Conservation (phyloP, 2,797 vertebrate species). For the Selene dorsalis region DNA sequence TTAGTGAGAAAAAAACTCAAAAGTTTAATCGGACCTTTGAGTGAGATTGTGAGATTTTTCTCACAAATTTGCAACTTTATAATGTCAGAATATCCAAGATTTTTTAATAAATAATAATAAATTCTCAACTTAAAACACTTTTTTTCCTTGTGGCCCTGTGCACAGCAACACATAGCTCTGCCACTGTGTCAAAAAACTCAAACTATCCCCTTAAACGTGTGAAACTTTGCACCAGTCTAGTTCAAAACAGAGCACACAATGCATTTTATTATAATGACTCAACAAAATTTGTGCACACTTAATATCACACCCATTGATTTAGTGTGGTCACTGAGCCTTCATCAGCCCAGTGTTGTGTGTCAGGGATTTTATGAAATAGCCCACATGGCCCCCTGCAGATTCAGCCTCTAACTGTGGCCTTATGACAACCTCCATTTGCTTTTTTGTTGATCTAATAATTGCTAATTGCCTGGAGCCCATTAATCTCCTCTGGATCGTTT, state of each 20-base stretch:
- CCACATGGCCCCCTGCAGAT: slow-evolving; percentile 44
- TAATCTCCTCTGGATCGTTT: slow-evolving; percentile 46
- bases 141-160: no score
- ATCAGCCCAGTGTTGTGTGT: slow-evolving; percentile 27
- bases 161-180: no score
- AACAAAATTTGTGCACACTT: neutral
- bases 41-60: no score
- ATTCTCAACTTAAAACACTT: no score
- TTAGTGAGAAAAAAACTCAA: no score
- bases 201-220: neutral
- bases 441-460: slow-evolving; percentile 63
- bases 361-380: slow-evolving; percentile 43
- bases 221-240: neutral
- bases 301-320: neutral
- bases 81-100: no score
- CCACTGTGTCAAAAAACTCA: no score
- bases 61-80: no score
- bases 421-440: slow-evolving; percentile 43
- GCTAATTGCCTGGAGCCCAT: slow-evolving; percentile 33
- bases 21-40: no score
- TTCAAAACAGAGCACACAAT: neutral
- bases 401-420: slow-evolving; percentile 25
- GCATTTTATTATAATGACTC: neutral
- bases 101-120: no score
- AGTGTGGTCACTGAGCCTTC: neutral